A percentile compares a stretch with the other conserved stretches of the same genome.
phyloP scores from a whole-genome alignment of 1,140 invertebrate genomes.

The Drosophila neocordata region DNA sequence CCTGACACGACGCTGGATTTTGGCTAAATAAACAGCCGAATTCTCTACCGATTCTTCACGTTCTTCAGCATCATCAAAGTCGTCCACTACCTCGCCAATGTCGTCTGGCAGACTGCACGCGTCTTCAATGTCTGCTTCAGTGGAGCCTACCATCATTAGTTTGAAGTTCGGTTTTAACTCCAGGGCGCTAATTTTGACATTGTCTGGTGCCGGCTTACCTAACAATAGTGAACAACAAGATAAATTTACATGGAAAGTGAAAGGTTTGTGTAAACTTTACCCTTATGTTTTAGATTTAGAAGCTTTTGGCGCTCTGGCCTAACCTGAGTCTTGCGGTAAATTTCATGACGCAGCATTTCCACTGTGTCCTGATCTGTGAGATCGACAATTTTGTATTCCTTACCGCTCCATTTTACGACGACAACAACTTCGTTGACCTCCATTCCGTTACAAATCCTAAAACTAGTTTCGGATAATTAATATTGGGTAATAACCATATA shows the following conservation, averaged over 20 bases:
- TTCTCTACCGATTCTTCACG: constrained; percentile 87
- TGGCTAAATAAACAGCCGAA: constrained; percentile 86
- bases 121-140: constrained; percentile 94
- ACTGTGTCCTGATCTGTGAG: constrained; percentile 89
- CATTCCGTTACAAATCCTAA: background rate
- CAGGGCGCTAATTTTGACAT: constrained; percentile 87
- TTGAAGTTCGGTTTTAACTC: constrained; percentile 94
- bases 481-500: too few species aligned
- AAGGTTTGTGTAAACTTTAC: constrained; percentile 82
- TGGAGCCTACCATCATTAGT: constrained; percentile 98
- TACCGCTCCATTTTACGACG: constrained; percentile 95
- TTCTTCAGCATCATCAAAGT: constrained; percentile 94
- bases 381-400: constrained; percentile 82
- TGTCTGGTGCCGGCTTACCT: constrained; percentile 93
- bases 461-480: background rate
- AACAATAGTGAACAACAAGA: constrained; percentile 4
- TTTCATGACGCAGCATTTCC: constrained; percentile 87
- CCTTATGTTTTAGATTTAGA: constrained; percentile 95
- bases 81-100: constrained; percentile 93
- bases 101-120: constrained; percentile 90
- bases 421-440: constrained; percentile 83
- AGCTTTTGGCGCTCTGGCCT: constrained; percentile 95
- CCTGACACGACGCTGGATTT: constrained; percentile 92
- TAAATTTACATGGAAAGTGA: too few species aligned
- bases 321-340: constrained; percentile 78